Evolutionary conservation across 2,113 vertebrate species (phyloP).

Genomic region (Phaetusa simplex): DNA sequence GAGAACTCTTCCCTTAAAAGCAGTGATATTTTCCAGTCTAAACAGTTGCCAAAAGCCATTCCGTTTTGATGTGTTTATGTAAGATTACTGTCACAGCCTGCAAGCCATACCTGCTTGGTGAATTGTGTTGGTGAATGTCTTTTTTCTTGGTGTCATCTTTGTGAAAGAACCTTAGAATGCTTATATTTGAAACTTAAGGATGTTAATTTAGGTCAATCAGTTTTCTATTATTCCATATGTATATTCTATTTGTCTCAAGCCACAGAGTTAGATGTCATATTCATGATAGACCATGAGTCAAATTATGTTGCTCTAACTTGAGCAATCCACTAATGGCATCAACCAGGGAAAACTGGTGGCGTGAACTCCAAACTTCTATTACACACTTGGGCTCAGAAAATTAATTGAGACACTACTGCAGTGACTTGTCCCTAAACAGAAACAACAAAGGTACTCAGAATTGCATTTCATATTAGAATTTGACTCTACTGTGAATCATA

Average conservation of each 20-base stretch:
- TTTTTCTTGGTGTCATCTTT: neutral
- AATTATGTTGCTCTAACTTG: neutral
- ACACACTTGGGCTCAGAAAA: neutral
- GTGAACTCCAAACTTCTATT: neutral
- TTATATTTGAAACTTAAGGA: neutral
- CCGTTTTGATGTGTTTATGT: neutral
- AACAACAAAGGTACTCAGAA: neutral
- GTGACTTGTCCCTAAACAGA: neutral
- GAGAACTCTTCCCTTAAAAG: neutral
- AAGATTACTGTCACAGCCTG: neutral
- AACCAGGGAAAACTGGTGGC: neutral
- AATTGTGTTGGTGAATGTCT: neutral
- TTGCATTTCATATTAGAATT: neutral
- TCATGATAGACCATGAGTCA: neutral
- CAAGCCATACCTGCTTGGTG: neutral
- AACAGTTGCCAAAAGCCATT: neutral
- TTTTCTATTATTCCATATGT: neutral
- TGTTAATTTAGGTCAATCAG: neutral
- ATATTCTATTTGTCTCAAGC: neutral
- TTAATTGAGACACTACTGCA: neutral
- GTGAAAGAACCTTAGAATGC: neutral
- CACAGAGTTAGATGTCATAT: neutral
- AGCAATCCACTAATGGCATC: neutral
- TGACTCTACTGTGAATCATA: neutral
- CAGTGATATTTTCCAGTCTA: neutral